Evolutionary conservation across 2,797 vertebrate species (phyloP).

Genomic region (Sandelia bainsii): DNA sequence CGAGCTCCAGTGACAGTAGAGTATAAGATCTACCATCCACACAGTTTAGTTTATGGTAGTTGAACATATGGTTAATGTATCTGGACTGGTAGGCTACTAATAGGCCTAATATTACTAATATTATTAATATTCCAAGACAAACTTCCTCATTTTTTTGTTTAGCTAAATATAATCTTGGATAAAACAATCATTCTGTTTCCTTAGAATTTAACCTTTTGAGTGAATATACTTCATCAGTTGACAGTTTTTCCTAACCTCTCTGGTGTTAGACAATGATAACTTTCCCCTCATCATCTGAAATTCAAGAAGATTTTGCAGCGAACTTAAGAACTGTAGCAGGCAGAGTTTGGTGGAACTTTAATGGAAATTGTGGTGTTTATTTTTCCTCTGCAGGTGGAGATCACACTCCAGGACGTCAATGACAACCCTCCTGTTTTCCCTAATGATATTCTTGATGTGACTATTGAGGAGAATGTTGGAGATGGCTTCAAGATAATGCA

Average conservation of each 20-base stretch:
- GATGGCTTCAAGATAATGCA: conserved; percentile 98
- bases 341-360: conserved; percentile 49
- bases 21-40: conserved; percentile 29
- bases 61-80: background rate
- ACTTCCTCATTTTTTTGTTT: background rate
- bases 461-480: conserved; percentile 94
- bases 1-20: conserved; percentile 41
- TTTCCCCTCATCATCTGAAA: conserved; percentile 57
- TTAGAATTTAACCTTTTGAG: conserved; percentile 29
- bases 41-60: background rate
- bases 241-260: conserved; percentile 30
- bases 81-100: background rate
- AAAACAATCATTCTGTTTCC: conserved; percentile 28
- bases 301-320: conserved; percentile 29
- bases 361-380: conserved; percentile 68
- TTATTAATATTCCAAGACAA: background rate
- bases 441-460: conserved; percentile 93
- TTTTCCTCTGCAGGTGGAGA: conserved; percentile 91
- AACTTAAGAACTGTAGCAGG: conserved; percentile 55
- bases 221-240: conserved; percentile 30
- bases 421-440: conserved; percentile 98
- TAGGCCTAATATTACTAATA: too few species aligned
- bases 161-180: conserved; percentile 18
- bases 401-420: conserved; percentile 97
- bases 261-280: conserved; percentile 20